phyloP scores from a whole-genome alignment of 2,797 vertebrate genomes.

The Paramormyrops hopkinsi region DNA sequence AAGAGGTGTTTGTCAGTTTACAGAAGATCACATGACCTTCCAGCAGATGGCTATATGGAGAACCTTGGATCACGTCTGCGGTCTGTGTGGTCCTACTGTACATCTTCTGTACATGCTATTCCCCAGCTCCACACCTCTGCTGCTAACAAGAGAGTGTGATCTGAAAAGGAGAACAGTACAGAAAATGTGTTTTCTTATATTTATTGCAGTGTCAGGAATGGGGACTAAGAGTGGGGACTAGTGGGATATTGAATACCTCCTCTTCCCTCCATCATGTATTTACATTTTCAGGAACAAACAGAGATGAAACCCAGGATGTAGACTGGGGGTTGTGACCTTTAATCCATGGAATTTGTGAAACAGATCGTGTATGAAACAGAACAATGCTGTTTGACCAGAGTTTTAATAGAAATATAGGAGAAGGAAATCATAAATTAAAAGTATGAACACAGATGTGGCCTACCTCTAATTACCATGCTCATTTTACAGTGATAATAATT shows the following conservation, averaged over 20 bases:
- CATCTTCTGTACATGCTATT: constrained; percentile 29
- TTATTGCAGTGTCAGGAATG: neutral
- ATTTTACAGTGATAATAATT: neutral
- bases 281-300: neutral
- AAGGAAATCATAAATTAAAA: neutral
- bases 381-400: neutral
- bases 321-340: neutral
- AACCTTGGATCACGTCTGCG: constrained; percentile 69
- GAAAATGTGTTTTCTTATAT: neutral
- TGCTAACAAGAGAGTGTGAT: constrained; percentile 16
- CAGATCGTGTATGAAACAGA: neutral
- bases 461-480: neutral
- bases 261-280: neutral
- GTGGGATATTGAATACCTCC: neutral
- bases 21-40: constrained; percentile 69
- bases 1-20: constrained; percentile 72
- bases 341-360: neutral
- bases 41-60: constrained; percentile 83
- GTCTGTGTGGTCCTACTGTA: constrained; percentile 85
- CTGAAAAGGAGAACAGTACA: neutral
- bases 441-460: neutral
- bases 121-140: constrained; percentile 24
- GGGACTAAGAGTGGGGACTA: too few species aligned
- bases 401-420: neutral
- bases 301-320: neutral